Evolutionary conservation across 2,888 invertebrate genomes (phyloP).

Genomic region (Camponotus fellah): DNA sequence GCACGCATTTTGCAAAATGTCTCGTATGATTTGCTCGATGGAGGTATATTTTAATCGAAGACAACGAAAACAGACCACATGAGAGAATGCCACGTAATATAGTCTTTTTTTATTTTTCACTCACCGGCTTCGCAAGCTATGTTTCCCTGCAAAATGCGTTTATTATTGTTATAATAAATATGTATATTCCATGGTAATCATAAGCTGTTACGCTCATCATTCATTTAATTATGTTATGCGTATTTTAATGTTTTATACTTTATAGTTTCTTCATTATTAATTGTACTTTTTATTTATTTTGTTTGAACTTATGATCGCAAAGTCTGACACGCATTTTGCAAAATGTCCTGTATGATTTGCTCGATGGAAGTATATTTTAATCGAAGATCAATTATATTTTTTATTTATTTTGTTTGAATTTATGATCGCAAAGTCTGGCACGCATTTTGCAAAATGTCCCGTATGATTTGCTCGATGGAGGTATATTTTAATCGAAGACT

Average conservation of each 20-base stretch:
- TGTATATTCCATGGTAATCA: background rate
- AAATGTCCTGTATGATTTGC: background rate
- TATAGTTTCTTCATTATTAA: background rate
- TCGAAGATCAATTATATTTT: background rate
- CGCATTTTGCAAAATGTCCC: background rate
- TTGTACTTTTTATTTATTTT: background rate
- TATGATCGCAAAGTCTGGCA: background rate
- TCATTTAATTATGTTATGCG: background rate
- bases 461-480: background rate
- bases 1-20: background rate
- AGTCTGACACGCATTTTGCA: background rate
- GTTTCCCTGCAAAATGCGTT: too few species aligned
- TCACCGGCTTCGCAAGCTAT: too few species aligned
- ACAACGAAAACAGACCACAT: too few species aligned
- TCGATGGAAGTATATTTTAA: constrained; percentile 20
- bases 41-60: constrained; percentile 25
- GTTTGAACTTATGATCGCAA: background rate
- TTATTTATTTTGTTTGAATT: background rate
- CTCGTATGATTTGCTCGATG: background rate
- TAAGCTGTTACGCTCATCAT: background rate
- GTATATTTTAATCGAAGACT: constrained; percentile 23
- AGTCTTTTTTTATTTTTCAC: too few species aligned
- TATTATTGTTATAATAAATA: too few species aligned
- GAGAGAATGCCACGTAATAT: too few species aligned
- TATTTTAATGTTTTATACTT: background rate